Evolutionary conservation across 2,113 vertebrate genomes (phyloP).

Genomic region (Struthidea cinerea): DNA sequence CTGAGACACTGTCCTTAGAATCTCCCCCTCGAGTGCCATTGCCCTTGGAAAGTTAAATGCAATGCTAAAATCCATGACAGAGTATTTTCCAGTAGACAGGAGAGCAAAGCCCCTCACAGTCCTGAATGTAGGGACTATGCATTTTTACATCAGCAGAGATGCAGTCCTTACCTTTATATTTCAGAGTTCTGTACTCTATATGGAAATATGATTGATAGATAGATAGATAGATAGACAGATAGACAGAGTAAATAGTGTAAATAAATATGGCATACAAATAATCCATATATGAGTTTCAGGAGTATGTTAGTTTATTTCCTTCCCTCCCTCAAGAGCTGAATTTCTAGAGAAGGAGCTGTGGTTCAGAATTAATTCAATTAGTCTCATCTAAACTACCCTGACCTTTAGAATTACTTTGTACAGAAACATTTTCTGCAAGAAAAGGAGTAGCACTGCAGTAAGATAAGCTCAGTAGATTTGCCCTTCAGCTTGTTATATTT

Average conservation of each 20-base stretch:
- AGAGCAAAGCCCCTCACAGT: background rate
- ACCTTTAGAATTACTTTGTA: slow-evolving; percentile 12
- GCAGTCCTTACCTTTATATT: background rate
- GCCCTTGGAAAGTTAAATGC: background rate
- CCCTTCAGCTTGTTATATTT: background rate
- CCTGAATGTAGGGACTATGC: background rate
- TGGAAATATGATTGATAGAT: background rate
- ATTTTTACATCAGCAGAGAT: background rate
- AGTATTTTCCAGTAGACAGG: background rate
- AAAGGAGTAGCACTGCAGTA: background rate
- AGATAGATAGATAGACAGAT: background rate
- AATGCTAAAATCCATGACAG: background rate
- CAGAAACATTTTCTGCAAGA: background rate
- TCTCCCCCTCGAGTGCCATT: background rate
- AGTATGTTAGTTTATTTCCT: background rate
- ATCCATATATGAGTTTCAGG: background rate
- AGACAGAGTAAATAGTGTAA: background rate
- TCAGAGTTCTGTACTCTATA: background rate
- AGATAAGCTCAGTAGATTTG: background rate
- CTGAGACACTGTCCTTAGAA: background rate
- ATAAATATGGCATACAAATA: background rate
- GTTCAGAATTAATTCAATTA: slow-evolving; percentile 5
- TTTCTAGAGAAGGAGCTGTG: background rate
- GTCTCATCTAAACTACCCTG: background rate
- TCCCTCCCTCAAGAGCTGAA: background rate